Base-by-base conservation (phyloP, 35 echinoderm and acorn worm species). In the Lytechinus variegatus region DNA sequence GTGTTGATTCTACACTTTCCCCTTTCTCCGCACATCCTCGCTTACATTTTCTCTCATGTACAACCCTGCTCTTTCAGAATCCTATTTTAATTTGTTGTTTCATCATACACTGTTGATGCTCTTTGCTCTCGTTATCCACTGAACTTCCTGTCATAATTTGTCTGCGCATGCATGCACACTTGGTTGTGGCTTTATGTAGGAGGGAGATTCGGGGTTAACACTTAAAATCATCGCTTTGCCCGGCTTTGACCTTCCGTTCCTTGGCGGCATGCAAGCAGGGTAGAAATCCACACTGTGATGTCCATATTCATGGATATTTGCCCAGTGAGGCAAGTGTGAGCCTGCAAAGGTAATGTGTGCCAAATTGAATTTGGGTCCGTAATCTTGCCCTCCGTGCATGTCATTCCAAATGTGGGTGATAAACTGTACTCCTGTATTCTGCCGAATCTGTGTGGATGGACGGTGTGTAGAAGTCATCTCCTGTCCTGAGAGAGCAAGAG, bases 331-430 rank as follows among this genome's bases (percentile, higher is more conserved):
- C 66, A 79, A 79, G 66, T 79, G 66, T 79, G 66, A 79, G 66
- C 66, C 66, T 79, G 66, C 66, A 79, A 79, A 24, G 16, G 66
- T 79, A 79, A 79, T 79, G 66, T 79, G 66, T 79, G 66, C 66
- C 21, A 79, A 79, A 79, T 79, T 79, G 66, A 79, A 79, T 79
- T 79, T 79, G 66, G 66, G 66, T 79, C 66, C 66, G 66, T 79
- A 79, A 79, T 79, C 66, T 79, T 79, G 66, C 66, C 66, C 66
- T 79, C 66, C 66, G 66, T 79, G 66, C 66, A 79, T 79, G 66
- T 79, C 66, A 79, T 79, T 79, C 66, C 21, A 79, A 79, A n/a
- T 79, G 66, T 79, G 66, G 66, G 21, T 79, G 66, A 79, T 79
- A 79, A 79, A 79, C 66, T 79, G 66, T 79, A 19, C 66, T 79